Percentiles rank a stretch among this genome's conserved stretches.
These are phyloP conservation scores for Dicrurus megarhynchus DNA, from an alignment of 2,113 vertebrate species.

Conservation along the genomic window DNA sequence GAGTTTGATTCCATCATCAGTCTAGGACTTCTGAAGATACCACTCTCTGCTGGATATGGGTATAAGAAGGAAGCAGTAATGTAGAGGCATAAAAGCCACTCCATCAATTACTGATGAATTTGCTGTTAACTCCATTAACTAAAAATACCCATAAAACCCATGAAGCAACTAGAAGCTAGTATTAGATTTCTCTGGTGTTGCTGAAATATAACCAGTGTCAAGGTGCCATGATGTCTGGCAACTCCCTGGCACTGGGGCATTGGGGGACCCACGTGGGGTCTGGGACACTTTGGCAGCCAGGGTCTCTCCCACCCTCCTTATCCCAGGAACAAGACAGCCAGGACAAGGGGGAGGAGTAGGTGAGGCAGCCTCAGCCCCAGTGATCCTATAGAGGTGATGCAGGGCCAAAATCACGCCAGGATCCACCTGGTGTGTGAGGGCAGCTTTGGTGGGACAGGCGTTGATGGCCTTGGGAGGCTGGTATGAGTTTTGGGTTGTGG, in stretches of 20 bases:
- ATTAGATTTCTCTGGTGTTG: not conserved
- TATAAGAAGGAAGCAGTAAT: not conserved
- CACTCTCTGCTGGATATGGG: not conserved
- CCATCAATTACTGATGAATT: not conserved
- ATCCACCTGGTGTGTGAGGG: not conserved
- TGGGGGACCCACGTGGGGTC: accelerated
- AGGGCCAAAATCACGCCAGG: not conserved
- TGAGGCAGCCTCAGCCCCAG: not conserved
- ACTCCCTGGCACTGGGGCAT: accelerated
- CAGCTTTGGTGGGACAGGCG: not conserved
- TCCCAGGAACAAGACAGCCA: not conserved
- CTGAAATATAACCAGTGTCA: not conserved
- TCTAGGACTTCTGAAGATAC: not conserved
- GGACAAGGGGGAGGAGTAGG: not conserved
- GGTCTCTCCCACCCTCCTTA: not conserved
- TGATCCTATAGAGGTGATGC: not conserved
- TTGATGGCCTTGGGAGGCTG: accelerated
- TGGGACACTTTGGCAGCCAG: not conserved
- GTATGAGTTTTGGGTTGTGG: not conserved
- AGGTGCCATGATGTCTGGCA: not conserved
- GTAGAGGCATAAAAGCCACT: not conserved
- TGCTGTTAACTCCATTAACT: not conserved
- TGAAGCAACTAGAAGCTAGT: not conserved
- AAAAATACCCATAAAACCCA: not conserved
- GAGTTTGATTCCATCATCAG: not conserved